phyloP scores from a whole-genome alignment of 2,888 invertebrate species.

The Steromphala cineraria region DNA sequence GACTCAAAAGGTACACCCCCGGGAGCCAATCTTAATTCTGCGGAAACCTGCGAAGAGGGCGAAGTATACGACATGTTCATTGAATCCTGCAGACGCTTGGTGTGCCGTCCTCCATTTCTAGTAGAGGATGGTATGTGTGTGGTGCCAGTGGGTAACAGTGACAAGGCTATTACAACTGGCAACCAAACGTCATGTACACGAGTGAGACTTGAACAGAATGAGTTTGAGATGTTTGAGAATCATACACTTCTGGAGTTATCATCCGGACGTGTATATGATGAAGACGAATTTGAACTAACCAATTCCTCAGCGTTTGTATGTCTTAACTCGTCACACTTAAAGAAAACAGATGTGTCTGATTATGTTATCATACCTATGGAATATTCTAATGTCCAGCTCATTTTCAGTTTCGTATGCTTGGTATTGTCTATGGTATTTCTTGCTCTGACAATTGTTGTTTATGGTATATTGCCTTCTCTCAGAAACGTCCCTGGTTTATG shows the following conservation, averaged over 20 bases:
- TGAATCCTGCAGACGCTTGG: slow-evolving; percentile 28
- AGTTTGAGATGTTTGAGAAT: background rate
- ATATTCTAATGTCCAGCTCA: slow-evolving; percentile 33
- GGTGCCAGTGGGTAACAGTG: background rate
- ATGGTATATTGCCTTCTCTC: slow-evolving; percentile 40
- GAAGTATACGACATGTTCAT: slow-evolving; percentile 44
- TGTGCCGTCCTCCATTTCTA: background rate
- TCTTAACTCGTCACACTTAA: slow-evolving; percentile 26
- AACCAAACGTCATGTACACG: background rate
- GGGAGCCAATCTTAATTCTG: background rate
- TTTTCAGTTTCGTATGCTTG: slow-evolving; percentile 80
- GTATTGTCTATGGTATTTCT: slow-evolving; percentile 78
- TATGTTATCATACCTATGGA: slow-evolving; percentile 15
- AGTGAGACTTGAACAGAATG: background rate
- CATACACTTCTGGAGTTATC: slow-evolving; percentile 27
- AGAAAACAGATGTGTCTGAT: background rate
- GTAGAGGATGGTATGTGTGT: background rate
- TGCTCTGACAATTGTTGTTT: slow-evolving; percentile 76
- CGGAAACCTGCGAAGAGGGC: slow-evolving; percentile 28
- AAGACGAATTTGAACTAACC: slow-evolving; percentile 26
- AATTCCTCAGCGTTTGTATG: slow-evolving; percentile 41
- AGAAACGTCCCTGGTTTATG: background rate
- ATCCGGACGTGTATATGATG: slow-evolving; percentile 16
- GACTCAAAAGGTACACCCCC: background rate
- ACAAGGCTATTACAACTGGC: background rate